These are phyloP conservation scores for Orestias chungarensis DNA, from an alignment of 2,797 vertebrate species.

Conservation along the genomic window DNA sequence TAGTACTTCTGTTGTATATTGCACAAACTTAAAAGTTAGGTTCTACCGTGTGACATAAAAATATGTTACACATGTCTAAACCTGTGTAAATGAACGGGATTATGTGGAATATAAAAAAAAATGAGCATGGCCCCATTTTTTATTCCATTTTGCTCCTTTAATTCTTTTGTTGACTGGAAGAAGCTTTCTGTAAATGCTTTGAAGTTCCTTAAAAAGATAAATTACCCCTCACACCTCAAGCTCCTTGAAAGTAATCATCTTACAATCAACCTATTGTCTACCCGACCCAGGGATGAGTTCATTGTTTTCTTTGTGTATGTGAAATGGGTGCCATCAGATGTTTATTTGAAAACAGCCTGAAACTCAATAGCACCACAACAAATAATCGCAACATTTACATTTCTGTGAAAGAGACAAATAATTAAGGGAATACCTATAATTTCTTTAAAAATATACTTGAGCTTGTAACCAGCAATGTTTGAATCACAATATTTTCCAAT, in stretches of 20 bases:
- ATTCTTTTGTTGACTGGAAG: slow-evolving; percentile 32
- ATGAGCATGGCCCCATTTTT: slow-evolving; percentile 26
- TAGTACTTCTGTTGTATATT: background rate
- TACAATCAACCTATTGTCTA: slow-evolving; percentile 40
- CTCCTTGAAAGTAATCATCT: slow-evolving; percentile 48
- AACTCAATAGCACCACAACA: background rate
- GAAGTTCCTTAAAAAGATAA: slow-evolving; percentile 64
- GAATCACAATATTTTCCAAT: too few relatives aligned
- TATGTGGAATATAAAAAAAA: background rate
- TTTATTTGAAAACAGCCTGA: background rate
- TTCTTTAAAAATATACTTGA: background rate
- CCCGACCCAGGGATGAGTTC: slow-evolving; percentile 47
- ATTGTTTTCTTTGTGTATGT: slow-evolving; percentile 37
- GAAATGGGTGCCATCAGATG: background rate
- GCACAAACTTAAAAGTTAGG: background rate
- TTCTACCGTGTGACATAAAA: background rate
- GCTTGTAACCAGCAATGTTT: background rate
- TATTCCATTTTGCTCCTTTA: slow-evolving; percentile 16
- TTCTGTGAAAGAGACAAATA: background rate
- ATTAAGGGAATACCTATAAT: background rate
- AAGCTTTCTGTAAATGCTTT: slow-evolving; percentile 38
- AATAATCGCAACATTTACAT: background rate
- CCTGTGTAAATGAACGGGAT: background rate
- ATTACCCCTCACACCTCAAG: slow-evolving; percentile 54
- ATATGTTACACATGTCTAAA: background rate